A percentile compares a stretch with the other conserved stretches of the same genome.
phyloP scores from a whole-genome alignment of 1,140 invertebrate species.

The Helicoverpa armigera region DNA sequence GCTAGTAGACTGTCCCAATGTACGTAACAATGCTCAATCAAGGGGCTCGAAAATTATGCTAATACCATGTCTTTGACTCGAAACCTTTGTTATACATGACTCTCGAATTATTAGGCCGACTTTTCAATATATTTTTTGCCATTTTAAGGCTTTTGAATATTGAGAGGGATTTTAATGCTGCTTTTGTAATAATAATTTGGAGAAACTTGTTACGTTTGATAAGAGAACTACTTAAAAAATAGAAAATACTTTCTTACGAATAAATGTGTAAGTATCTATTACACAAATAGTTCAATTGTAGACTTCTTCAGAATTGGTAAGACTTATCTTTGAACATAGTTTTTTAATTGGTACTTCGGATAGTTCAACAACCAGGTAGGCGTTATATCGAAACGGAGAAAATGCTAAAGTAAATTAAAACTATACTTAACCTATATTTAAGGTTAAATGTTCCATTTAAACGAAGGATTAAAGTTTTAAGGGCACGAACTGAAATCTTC shows the following conservation, averaged over 20 bases:
- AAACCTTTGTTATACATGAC: conserved; percentile 36
- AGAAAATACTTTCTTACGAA: not conserved
- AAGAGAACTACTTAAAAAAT: not conserved
- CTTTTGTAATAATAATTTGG: not conserved
- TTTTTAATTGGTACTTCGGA: not conserved
- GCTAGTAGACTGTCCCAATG: not conserved
- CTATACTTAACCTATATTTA: not conserved
- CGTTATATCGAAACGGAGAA: not conserved
- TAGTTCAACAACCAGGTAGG: not conserved
- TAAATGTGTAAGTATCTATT: no score
- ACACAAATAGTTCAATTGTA: no score
- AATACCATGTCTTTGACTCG: conserved; percentile 28
- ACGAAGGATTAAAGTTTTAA: conserved; percentile 32
- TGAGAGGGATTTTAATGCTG: not conserved
- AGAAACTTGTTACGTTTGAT: no score
- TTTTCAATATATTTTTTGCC: conserved; percentile 11
- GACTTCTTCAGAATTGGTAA: no score
- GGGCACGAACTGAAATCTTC: not conserved
- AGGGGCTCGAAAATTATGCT: conserved; percentile 32
- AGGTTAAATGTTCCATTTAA: conserved; percentile 5
- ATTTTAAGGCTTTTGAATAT: not conserved
- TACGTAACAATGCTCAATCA: conserved; percentile 36
- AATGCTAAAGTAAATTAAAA: conserved; percentile 8
- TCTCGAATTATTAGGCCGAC: conserved; percentile 2
- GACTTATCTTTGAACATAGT: no score